Evolutionary conservation across 2,888 invertebrate species (phyloP), one percentile per base, ranked within the genome.

Genomic region (Thymelicus acteon): DNA sequence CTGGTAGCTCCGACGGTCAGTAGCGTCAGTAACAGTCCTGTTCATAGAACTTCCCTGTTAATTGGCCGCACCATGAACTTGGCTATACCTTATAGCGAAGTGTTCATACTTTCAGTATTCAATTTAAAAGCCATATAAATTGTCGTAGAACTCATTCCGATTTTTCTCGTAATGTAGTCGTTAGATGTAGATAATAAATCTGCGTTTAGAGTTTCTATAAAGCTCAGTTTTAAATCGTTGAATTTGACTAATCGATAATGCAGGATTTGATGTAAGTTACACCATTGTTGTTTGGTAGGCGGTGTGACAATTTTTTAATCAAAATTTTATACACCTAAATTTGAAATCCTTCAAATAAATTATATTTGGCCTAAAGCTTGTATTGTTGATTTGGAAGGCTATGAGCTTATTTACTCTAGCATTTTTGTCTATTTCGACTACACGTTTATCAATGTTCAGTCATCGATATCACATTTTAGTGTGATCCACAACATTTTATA

Each of bases 351-450:
- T 60, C 48, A 49, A 60, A 67, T 60, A 61, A 19, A 44, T 52
- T 70, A 77, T 75, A 72, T 78, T 80, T 84, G 91, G 91, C 91
- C 91, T 91, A 90, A 83, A 82, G 83, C 87, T 88, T 81, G 78
- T 75, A 79, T 81, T 80, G 81, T 87, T 87, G 75, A 76, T 85
- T 87, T 84, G 72, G 79, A 80, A 75, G 75, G 83, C 83, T 85
- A 85, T 79, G 92, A 92, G 92, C 92, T 92, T 92, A 91, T 91
- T 87, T 92, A 88, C 78, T 82, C 78, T 89, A 90, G 85, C 78
- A 77, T 79, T 82, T 73, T 74, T 73, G 73, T 75, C 68, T 73
- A 74, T 57, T 49, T 15, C n/a, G 49, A 63, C 37, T 66, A 58
- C 48, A 57, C 31, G 57, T 24, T 57, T 31, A 5, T 13, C 37